Evolutionary conservation across 2,888 invertebrate genomes (phyloP).

Genomic region (Tetragnatha montana): DNA sequence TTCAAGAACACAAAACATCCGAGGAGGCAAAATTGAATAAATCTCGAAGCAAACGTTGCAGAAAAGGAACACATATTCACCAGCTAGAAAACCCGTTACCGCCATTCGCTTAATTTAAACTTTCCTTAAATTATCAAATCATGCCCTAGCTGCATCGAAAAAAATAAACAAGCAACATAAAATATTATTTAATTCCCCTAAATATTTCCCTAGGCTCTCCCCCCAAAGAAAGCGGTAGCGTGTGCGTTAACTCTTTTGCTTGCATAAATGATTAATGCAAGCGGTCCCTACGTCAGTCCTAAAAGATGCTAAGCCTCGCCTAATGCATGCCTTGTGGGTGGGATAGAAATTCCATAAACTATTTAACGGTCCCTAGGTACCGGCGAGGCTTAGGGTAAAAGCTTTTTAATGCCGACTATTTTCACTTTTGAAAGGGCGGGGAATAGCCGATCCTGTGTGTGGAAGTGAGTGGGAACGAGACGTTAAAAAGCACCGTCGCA

Average conservation of each 20-base stretch:
- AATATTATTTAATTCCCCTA: slow-evolving; percentile 1
- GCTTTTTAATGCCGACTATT: slow-evolving; percentile 12
- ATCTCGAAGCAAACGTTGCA: too few species aligned
- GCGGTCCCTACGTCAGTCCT: slow-evolving; percentile 5
- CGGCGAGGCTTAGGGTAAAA: slow-evolving; percentile 1
- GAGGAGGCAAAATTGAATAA: too few species aligned
- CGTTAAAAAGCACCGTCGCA: neutral
- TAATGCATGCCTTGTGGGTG: slow-evolving; percentile 1
- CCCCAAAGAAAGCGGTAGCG: neutral
- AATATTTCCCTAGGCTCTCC: neutral
- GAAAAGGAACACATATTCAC: too few species aligned
- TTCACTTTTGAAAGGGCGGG: neutral
- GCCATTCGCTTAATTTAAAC: neutral
- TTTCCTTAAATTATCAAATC: neutral
- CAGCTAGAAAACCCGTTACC: too few species aligned
- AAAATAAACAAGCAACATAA: neutral
- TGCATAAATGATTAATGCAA: slow-evolving; percentile 4
- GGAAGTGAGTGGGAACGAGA: neutral
- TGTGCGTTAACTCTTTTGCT: neutral
- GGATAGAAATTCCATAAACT: slow-evolving; percentile 19
- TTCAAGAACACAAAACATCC: too few species aligned
- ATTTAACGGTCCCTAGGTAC: slow-evolving; percentile 14
- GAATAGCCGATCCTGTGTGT: neutral
- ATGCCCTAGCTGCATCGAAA: neutral
- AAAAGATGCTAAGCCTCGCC: neutral